Percentiles rank a stretch among this genome's conserved stretches.
Evolutionary conservation across 2,797 vertebrate species (phyloP).

Genomic region (Corythornis leucogaster): DNA sequence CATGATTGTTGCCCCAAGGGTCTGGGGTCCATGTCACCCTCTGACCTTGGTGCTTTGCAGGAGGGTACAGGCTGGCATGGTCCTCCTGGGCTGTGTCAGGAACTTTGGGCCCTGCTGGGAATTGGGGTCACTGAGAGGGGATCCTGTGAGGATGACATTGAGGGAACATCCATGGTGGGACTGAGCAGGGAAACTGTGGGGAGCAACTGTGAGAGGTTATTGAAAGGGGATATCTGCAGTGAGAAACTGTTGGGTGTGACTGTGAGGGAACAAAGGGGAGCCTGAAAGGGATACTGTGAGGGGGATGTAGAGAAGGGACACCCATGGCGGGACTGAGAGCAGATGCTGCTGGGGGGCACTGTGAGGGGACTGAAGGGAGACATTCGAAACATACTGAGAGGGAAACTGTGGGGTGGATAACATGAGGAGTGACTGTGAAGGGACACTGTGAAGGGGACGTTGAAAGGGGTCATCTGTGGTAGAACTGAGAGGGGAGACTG

Average conservation of each 20-base stretch:
- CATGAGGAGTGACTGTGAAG: neutral
- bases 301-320: neutral
- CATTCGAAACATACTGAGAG: neutral
- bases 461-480: neutral
- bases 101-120: neutral
- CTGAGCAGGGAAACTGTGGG: too few relatives aligned
- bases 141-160: neutral
- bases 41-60: accelerated
- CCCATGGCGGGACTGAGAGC: neutral
- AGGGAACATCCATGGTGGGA: too few relatives aligned
- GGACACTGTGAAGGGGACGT: neutral
- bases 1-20: accelerated
- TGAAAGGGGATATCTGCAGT: neutral
- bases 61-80: neutral
- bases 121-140: neutral
- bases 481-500: neutral
- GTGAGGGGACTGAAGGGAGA: neutral
- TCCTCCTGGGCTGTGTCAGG: accelerated
- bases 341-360: neutral
- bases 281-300: neutral
- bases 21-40: neutral
- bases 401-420: neutral
- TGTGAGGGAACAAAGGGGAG: neutral
- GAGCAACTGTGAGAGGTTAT: neutral
- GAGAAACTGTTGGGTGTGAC: neutral